Conservation (phyloP, 2,888 invertebrate genomes). For the Petrophora chlorosata region DNA sequence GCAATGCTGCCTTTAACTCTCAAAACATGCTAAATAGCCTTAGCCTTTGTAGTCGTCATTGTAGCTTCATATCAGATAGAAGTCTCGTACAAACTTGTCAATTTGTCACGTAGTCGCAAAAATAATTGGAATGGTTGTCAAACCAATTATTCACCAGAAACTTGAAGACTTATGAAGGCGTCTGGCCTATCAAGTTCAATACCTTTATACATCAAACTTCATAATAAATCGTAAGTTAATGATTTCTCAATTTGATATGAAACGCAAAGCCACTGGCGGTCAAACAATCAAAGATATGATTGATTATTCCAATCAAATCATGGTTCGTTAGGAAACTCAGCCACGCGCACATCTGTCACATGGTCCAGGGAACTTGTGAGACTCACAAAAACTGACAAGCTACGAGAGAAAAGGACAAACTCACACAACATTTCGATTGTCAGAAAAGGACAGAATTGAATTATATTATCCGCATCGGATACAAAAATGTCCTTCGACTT, state of each 20-base stretch:
- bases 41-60: too few species aligned
- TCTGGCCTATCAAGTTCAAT: not conserved
- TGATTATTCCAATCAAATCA: conserved; percentile 79
- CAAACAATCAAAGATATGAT: conserved; percentile 79
- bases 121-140: too few species aligned
- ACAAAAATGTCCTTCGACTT: conserved; percentile 59
- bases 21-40: too few species aligned
- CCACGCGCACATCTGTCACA: conserved; percentile 82
- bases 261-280: conserved; percentile 59
- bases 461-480: conserved; percentile 58
- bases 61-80: too few species aligned
- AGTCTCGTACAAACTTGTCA: too few species aligned
- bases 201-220: conserved; percentile 2
- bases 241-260: conserved; percentile 43
- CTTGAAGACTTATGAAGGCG: too few species aligned
- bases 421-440: conserved; percentile 40
- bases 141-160: too few species aligned
- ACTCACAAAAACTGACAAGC: conserved; percentile 76
- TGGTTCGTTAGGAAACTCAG: conserved; percentile 78
- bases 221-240: conserved; percentile 22
- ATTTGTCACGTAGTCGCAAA: too few species aligned
- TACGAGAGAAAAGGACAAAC: conserved; percentile 57
- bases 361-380: conserved; percentile 75
- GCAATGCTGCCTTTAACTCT: too few species aligned
- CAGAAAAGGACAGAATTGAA: conserved; percentile 54